Evolutionary conservation across 2,113 vertebrate genomes (phyloP), one percentile per base, ranked within the genome.

Genomic region (Syngnathus floridae): DNA sequence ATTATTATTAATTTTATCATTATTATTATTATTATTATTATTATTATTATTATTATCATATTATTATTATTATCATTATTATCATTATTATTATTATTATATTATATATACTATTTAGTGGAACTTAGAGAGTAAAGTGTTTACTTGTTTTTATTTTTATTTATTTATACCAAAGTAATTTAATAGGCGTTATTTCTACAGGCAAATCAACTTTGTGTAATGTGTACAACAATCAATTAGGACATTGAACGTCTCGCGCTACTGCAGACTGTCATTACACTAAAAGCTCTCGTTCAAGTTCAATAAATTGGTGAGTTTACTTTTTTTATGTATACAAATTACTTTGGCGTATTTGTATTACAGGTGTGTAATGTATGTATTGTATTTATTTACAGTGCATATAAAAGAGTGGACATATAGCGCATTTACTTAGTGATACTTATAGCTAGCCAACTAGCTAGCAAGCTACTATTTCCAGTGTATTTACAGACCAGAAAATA

Each of bases 261-360:
- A 21, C 37, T 11, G 36, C 38, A 12, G 12, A 17, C 38, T 21
- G n/a, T 16, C 57, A 12, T 58, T 19, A 10, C 3, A 58, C 3
- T 19, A 37, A 19, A 37, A 36, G 3, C 16, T 2, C 22, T 54
- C 10, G 35, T 4, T 7, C 1, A 43, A 22, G 19, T 38, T 13
- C 9, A 60, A 60, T n/a, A 40, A 37, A 21, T 60, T 60, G 19
- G 57, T 40, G 37, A 60, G 57, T 40, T 40, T 60, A 31, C 26
- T 31, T 5, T 60, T 19, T 21, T 40, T 1, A 12, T 16, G 36
- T 59, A n/a, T 17, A 38, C 40, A n/a, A 3, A 58, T 22, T 12
- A 31, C 22, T 11, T 43, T 43, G 12, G n/a, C 49, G 4, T 26
- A 22, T 6, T 26, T 12, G 22, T 55, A 26, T 41, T 61, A 61